Percentiles rank a stretch among this genome's conserved stretches.
These are phyloP conservation scores for Caenorhabditis briggsae DNA, from an alignment of 1,140 invertebrate species.

Conservation along the genomic window DNA sequence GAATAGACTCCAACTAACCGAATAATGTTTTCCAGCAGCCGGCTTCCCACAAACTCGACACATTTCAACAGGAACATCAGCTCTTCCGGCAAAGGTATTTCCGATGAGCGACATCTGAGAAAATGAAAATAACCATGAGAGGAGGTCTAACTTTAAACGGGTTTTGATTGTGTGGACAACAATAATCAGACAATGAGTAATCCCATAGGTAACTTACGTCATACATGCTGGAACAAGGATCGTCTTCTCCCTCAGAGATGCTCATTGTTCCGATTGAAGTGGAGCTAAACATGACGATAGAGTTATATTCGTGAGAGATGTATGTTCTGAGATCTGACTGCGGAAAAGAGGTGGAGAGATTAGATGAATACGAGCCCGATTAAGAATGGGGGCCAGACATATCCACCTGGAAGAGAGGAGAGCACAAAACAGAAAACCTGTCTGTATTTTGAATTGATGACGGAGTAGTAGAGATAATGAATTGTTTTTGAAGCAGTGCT, in stretches of 20 bases:
- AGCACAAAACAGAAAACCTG: conserved; percentile 30
- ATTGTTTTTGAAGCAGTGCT: neutral
- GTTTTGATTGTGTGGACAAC: neutral
- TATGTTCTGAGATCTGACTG: neutral
- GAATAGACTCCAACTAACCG: neutral
- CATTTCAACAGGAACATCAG: neutral
- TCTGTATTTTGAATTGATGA: neutral
- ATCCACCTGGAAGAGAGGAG: neutral
- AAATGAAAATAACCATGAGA: neutral
- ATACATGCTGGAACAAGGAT: conserved; percentile 43
- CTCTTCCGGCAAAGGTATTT: neutral
- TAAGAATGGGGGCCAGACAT: neutral
- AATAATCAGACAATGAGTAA: neutral
- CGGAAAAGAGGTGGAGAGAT: neutral
- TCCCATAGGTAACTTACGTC: neutral
- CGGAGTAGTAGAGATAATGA: neutral
- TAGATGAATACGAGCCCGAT: neutral
- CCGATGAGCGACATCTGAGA: conserved; percentile 9
- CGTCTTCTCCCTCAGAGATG: conserved; percentile 16
- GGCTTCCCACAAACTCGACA: conserved; percentile 36
- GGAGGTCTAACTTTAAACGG: neutral
- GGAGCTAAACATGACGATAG: neutral
- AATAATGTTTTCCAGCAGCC: conserved; percentile 17
- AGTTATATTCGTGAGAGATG: neutral
- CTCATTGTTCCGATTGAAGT: conserved; percentile 8